These are phyloP conservation scores for Irena cyanogastra DNA, from an alignment of 2,113 vertebrate species.

Conservation along the genomic window DNA sequence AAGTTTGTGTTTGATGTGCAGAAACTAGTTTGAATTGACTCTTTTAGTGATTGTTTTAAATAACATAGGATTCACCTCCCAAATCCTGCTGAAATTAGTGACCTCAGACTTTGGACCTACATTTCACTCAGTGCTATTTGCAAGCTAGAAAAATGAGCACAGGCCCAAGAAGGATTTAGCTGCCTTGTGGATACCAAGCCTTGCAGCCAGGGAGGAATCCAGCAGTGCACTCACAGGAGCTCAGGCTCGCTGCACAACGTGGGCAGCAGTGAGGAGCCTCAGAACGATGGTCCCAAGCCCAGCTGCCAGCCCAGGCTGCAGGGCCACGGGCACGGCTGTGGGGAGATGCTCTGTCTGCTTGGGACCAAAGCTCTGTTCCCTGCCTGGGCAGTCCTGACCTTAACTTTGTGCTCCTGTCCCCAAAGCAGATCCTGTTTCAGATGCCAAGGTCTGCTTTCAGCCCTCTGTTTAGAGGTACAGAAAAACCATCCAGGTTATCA, in stretches of 20 bases:
- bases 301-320: neutral
- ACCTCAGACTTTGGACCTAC: neutral
- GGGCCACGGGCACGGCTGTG: fast-evolving
- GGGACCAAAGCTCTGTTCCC: neutral
- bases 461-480: neutral
- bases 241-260: fast-evolving
- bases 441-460: neutral
- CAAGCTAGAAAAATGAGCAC: neutral
- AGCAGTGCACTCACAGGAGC: neutral
- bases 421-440: neutral
- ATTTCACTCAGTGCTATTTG: neutral
- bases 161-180: neutral
- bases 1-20: neutral
- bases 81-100: neutral
- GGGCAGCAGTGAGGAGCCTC: neutral
- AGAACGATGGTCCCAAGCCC: neutral
- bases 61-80: neutral
- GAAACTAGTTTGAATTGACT: neutral
- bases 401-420: neutral
- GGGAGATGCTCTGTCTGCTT: neutral
- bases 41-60: neutral
- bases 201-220: neutral
- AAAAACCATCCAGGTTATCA: neutral
- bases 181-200: neutral
- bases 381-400: neutral